Evolutionary conservation across 2,888 invertebrate species (phyloP), one percentile per base, ranked within the genome.

Genomic region (Drosophila limbata): DNA sequence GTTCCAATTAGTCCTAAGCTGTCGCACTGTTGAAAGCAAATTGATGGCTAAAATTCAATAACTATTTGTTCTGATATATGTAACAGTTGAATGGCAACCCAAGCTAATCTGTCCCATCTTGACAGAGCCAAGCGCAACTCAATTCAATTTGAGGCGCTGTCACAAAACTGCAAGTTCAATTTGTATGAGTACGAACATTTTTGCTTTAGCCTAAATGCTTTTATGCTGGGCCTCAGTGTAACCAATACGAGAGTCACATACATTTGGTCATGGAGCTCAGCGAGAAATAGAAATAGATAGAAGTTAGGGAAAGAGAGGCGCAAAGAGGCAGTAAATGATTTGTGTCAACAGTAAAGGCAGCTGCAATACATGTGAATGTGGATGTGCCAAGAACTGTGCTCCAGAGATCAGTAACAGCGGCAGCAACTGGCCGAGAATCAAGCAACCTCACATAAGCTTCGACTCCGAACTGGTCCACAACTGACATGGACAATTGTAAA

Each of bases 321-420:
- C 28, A 28, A 31, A 4, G 21, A 40, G 15, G 70, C 63, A 78
- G 73, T 87, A 76, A 87, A 87, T 84, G 89, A 88, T 79, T 88
- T 90, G 89, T 88, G 87, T 88, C 87, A 88, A 82, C 88, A 73
- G 82, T 63, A 85, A 68, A 70, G 83, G 63, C 77, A 82, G 60
- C 80, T 76, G 69, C 53, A 64, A 72, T 68, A 74, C 68, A 37
- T 51, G 28, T 50, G 35, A 40, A 11, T 66, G 62, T 45, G 64
- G 11, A 57, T 60, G 53, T 64, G 60, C 48, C 40, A 31, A 61
- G 56, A 45, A 31, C 44, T 53, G 47, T 53, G 57, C 37, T 72
- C 37, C 63, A 70, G 62, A 79, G 81, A 80, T 78, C 79, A 69
- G 51, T 59, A 64, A 60, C 17, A 53, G 53, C 53, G 28, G 21